phyloP scores from a whole-genome alignment of 2,113 vertebrate genomes.

The Pedionomus torquatus region DNA sequence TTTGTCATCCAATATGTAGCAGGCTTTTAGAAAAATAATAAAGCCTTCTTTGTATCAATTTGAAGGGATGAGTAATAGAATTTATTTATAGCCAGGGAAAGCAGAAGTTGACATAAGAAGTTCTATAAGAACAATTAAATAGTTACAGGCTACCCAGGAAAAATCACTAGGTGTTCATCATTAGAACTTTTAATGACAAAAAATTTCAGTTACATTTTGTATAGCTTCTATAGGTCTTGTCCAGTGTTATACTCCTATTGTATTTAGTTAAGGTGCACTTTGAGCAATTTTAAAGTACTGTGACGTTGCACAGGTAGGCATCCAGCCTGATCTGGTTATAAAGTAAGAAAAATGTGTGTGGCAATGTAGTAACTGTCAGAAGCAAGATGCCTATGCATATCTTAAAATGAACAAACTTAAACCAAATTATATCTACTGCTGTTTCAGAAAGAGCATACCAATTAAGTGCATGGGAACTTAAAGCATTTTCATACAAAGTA shows the following conservation, averaged over 20 bases:
- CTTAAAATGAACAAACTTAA: not conserved
- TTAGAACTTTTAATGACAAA: not conserved
- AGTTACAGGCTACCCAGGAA: not conserved
- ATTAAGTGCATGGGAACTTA: not conserved
- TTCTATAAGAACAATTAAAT: not conserved
- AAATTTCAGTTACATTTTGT: not conserved
- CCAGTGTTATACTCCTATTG: not conserved
- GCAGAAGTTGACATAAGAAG: not conserved
- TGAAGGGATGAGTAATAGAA: not conserved
- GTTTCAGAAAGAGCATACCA: not conserved
- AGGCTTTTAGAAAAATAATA: not conserved
- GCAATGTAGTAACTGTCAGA: not conserved
- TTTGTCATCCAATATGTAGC: not conserved
- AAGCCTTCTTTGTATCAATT: not conserved
- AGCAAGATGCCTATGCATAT: not conserved
- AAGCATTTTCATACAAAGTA: not conserved
- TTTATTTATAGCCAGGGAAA: not conserved
- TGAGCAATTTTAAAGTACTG: not conserved
- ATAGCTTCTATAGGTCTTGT: not conserved
- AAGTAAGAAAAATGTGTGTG: not conserved
- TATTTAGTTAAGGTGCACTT: not conserved
- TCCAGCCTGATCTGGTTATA: not conserved
- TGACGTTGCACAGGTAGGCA: not conserved
- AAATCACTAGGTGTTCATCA: not conserved
- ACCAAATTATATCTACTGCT: not conserved